Conservation (phyloP, 2,797 vertebrate species). For the Molossus molossus region DNA sequence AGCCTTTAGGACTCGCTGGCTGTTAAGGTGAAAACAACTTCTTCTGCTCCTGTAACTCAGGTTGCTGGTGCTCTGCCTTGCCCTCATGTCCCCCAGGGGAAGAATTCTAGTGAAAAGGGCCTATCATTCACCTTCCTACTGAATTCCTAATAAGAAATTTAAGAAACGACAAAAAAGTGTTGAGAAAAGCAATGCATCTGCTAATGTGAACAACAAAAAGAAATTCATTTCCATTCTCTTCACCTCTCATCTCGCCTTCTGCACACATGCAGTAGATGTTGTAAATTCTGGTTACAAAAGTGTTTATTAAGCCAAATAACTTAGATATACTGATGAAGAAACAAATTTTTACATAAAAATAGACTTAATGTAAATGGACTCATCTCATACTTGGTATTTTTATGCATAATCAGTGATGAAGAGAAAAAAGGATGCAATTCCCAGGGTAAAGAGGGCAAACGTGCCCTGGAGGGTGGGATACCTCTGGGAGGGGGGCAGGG, state of each 20-base stretch:
- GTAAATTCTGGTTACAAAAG: not conserved
- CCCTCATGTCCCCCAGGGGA: not conserved
- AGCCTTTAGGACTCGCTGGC: not conserved
- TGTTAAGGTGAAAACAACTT: not conserved
- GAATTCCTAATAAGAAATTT: slow-evolving; percentile 17
- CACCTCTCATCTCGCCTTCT: not conserved
- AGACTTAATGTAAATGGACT: not conserved
- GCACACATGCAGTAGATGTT: not conserved
- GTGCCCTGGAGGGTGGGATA: not conserved
- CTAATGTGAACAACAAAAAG: not conserved
- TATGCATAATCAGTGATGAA: not conserved
- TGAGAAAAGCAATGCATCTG: slow-evolving; percentile 12
- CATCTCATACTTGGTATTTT: not conserved
- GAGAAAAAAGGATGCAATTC: not conserved
- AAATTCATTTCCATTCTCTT: slow-evolving; percentile 1
- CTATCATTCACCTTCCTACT: not conserved
- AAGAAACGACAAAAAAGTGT: slow-evolving; percentile 22
- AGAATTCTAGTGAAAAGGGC: not conserved
- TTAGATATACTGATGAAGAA: not conserved
- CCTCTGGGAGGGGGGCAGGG: too few relatives aligned
- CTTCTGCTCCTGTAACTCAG: not conserved
- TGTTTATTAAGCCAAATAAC: not conserved
- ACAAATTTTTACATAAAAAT: slow-evolving; percentile 1
- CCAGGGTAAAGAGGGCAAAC: not conserved
- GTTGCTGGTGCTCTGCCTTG: not conserved